Percentiles rank a stretch among this genome's conserved stretches.
Conservation (phyloP, 2,797 vertebrate species). For the Hipposideros larvatus region DNA sequence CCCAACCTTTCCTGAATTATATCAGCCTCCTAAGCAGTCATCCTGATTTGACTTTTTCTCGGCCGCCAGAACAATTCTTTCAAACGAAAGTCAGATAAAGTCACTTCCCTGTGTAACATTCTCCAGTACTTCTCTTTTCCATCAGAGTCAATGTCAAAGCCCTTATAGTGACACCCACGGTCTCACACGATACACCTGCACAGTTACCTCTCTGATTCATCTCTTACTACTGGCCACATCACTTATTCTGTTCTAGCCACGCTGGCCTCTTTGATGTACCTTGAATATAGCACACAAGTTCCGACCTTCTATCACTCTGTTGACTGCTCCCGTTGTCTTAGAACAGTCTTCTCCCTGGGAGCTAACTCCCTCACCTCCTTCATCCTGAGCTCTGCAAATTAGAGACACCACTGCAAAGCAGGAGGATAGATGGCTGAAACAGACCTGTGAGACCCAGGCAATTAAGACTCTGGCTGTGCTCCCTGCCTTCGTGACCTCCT, state of each 20-base stretch:
- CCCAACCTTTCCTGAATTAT: not conserved
- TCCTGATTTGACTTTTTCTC: not conserved
- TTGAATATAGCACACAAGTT: not conserved
- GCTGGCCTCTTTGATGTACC: not conserved
- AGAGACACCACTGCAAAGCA: not conserved
- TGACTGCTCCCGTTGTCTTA: not conserved
- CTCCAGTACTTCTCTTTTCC: not conserved
- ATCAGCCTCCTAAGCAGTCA: not conserved
- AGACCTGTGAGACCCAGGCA: too few species aligned
- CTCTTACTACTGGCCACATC: not conserved
- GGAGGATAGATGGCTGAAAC: not conserved
- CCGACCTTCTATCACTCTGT: not conserved
- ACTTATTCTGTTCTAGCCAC: not conserved
- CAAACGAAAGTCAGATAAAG: not conserved
- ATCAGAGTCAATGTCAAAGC: not conserved
- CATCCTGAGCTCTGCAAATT: not conserved
- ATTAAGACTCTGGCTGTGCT: not conserved
- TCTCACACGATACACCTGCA: not conserved
- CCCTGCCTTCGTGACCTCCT: not conserved
- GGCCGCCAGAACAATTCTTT: not conserved
- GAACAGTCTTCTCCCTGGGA: not conserved
- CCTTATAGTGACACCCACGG: not conserved
- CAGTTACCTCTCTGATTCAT: not conserved
- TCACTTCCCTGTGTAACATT: not conserved
- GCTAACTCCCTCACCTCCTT: not conserved